phyloP scores from a whole-genome alignment of 2,113 vertebrate species.

The Sus scrofa region DNA sequence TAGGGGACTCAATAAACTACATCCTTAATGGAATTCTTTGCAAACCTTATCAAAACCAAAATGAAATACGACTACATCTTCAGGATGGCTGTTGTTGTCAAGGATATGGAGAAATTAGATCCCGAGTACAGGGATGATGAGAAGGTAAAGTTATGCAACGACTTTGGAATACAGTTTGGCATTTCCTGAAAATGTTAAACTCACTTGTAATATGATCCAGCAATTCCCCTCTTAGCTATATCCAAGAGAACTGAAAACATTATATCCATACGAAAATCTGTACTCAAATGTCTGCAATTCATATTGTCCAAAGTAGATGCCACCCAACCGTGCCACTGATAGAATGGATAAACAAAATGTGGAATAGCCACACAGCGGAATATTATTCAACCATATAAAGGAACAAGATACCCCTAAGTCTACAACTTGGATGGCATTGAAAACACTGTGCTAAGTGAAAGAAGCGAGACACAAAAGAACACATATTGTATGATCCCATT shows the following conservation, averaged over 20 bases:
- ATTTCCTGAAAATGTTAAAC: background rate
- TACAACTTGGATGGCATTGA: background rate
- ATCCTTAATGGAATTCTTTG: background rate
- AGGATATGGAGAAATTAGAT: background rate
- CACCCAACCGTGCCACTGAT: background rate
- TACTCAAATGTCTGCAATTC: background rate
- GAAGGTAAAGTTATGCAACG: background rate
- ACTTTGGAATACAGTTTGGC: background rate
- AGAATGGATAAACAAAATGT: background rate
- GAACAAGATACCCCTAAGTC: background rate
- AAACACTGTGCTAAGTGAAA: background rate
- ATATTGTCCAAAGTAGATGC: background rate
- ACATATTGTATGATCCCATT: background rate
- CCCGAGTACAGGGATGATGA: background rate
- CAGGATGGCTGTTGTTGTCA: background rate
- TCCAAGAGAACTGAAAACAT: background rate
- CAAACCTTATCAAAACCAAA: background rate
- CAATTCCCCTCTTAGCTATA: background rate
- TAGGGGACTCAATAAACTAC: background rate
- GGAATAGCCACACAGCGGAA: background rate
- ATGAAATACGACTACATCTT: background rate
- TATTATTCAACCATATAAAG: background rate
- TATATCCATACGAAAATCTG: background rate
- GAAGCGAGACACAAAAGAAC: background rate
- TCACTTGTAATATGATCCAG: background rate